These are phyloP conservation scores for Ashinkailepas kermadecensis DNA, from an alignment of 2,888 invertebrate species.

Conservation along the genomic window DNA sequence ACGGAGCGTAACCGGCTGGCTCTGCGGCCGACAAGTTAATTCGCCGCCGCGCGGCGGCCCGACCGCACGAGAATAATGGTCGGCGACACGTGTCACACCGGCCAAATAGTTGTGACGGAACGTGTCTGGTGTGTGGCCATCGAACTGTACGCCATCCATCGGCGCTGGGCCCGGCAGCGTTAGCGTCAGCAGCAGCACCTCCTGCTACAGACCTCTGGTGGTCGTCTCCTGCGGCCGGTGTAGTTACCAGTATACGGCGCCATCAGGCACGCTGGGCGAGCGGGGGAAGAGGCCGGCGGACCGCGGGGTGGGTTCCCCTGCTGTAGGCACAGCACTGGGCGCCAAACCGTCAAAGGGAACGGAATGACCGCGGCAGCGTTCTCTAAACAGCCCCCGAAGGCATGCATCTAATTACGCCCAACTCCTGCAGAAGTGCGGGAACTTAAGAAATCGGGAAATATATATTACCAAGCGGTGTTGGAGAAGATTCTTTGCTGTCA, in stretches of 20 bases:
- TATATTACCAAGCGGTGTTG: too few species aligned
- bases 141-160: not conserved
- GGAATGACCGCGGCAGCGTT: too few species aligned
- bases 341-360: too few species aligned
- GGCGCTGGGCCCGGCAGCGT: not conserved
- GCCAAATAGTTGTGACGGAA: constrained; percentile 8
- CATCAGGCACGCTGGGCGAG: too few species aligned
- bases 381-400: too few species aligned
- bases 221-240: not conserved
- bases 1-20: not conserved
- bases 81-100: constrained; percentile 16
- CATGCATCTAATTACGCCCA: too few species aligned
- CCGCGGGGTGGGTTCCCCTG: too few species aligned
- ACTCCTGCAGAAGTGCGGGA: too few species aligned
- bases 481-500: too few species aligned
- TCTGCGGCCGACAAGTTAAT: constrained; percentile 8
- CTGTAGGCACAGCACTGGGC: too few species aligned
- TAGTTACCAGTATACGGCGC: not conserved
- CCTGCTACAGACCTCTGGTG: not conserved
- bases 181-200: not conserved
- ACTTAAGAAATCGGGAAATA: too few species aligned
- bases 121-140: not conserved
- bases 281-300: too few species aligned
- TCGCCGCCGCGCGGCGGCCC: not conserved
- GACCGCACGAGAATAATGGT: not conserved